Conservation (phyloP, 2,888 invertebrate genomes). For the Campopleginae sp. region DNA sequence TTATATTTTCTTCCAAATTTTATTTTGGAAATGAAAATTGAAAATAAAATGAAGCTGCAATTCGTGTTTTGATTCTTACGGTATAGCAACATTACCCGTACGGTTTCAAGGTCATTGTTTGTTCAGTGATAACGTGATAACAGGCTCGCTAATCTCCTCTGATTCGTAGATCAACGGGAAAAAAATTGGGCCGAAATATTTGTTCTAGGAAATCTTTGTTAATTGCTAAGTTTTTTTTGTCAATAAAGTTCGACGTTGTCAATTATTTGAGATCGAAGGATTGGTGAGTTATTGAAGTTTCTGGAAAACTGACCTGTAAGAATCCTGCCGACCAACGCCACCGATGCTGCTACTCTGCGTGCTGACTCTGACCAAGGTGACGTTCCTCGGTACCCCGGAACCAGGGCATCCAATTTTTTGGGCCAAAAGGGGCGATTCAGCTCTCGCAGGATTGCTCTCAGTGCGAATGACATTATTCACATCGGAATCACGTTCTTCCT, state of each 20-base stretch:
- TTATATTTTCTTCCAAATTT: too few species aligned
- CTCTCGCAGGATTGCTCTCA: constrained; percentile 69
- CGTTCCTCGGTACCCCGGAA: constrained; percentile 79
- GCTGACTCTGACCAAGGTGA: constrained; percentile 86
- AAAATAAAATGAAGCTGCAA: neutral
- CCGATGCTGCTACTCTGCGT: constrained; percentile 87
- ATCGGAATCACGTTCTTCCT: constrained; percentile 77
- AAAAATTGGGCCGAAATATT: neutral
- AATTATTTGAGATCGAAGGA: neutral
- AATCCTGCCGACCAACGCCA: constrained; percentile 86
- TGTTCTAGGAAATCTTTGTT: neutral
- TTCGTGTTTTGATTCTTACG: neutral
- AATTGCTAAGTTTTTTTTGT: neutral
- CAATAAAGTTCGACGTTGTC: neutral
- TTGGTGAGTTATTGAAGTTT: neutral
- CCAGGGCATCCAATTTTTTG: constrained; percentile 70
- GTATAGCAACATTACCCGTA: neutral
- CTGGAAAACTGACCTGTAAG: constrained; percentile 84
- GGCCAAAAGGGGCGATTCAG: constrained; percentile 78
- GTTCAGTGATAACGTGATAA: neutral
- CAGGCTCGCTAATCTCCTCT: neutral
- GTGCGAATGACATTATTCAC: constrained; percentile 57
- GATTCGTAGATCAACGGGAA: neutral
- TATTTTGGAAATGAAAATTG: too few species aligned
- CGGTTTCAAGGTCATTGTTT: neutral